phyloP scores from a whole-genome alignment of 2,888 invertebrate species.

The Hypolimnas misippus region DNA sequence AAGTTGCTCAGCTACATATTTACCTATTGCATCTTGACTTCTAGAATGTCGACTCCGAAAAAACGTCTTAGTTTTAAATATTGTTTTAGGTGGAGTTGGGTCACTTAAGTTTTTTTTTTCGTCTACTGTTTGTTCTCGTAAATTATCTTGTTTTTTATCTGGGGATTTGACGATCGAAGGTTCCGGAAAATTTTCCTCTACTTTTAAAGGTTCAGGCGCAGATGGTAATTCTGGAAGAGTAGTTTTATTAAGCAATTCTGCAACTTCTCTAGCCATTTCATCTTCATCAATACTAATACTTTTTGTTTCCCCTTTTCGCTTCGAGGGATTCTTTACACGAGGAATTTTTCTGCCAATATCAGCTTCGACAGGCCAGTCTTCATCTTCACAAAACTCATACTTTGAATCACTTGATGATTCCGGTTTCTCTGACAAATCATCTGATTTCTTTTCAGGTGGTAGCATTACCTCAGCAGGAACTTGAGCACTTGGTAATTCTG shows the following conservation, averaged over 20 bases:
- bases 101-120: constrained; percentile 55
- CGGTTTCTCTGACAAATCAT: constrained; percentile 64
- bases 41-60: constrained; percentile 82
- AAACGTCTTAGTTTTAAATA: constrained; percentile 82
- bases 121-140: constrained; percentile 46
- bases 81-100: constrained; percentile 67
- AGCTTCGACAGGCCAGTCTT: constrained; percentile 83
- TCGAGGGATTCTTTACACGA: constrained; percentile 78
- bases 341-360: constrained; percentile 87
- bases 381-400: constrained; percentile 92
- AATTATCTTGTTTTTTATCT: constrained; percentile 66
- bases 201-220: constrained; percentile 77
- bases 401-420: constrained; percentile 85
- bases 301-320: constrained; percentile 70
- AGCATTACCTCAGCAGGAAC: constrained; percentile 54
- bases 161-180: constrained; percentile 76
- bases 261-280: constrained; percentile 83
- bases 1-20: constrained; percentile 80
- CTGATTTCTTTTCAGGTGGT: constrained; percentile 57
- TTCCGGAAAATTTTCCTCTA: constrained; percentile 85
- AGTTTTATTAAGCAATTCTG: constrained; percentile 85
- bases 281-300: constrained; percentile 73
- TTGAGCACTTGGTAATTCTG: constrained; percentile 62
- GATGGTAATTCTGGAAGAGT: constrained; percentile 83
- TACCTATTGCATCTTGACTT: constrained; percentile 81